Base-by-base conservation (phyloP, 2,888 invertebrate species). In the Tiphia femorata region DNA sequence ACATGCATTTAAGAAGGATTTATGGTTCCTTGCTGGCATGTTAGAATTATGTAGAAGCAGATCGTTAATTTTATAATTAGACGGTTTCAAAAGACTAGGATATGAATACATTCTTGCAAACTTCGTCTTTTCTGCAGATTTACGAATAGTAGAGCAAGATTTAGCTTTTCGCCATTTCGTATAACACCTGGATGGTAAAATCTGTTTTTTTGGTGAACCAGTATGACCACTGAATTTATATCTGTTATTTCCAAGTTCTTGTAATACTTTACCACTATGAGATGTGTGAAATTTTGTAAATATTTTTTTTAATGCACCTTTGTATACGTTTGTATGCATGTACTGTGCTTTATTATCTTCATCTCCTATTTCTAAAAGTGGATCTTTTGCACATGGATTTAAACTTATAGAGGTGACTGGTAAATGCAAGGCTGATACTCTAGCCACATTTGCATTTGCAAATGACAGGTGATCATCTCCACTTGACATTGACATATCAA, bases 141-240 rank as follows among this genome's bases (percentile, higher is more conserved):
- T 71, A 3, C 70, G 67, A 21, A 77, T 67, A 2, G 67, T 54
- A 17, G 63, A 61, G 25, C 71, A 79, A 1, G 80, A 79, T 25
- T 72, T 75, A 8, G 72, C 71, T 62, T 67, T 78, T 42, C 63
- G 73, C 75, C 76, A 79, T 7, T 72, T 75, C 10, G 75, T 54
- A 33, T 75, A 75, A 6, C 76, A 70, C 23, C 62, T 65, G 1
- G 76, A 69, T 21, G 62, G 60, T 20, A 49, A 21, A 4, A 64
- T 48, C 44, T 72, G 74, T 47, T 67, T 76, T 17, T 23, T 61
- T 7, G 54, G 25, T 1, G 66, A 44, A 17, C 57, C 40, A 29
- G 35, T 64, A 10, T 48, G 53, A 29, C 37, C 19, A n/a, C 12
- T 7, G 12, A 8, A 49, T 14, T 27, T 37, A 47, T 20, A 29